Base-by-base conservation (phyloP, 1,140 invertebrate species). In the Druon quercuslanigerum region DNA sequence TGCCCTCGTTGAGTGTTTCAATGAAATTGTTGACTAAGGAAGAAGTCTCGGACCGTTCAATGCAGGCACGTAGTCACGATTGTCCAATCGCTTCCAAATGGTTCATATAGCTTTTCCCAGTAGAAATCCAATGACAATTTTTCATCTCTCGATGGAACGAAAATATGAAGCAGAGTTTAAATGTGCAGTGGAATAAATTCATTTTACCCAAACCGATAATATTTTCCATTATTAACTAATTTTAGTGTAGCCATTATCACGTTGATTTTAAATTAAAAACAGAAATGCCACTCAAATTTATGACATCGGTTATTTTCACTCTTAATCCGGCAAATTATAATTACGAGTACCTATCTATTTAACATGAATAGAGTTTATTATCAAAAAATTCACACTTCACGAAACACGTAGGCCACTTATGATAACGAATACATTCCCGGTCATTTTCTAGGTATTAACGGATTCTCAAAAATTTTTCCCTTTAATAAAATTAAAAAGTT, bases 111-210 rank as follows among this genome's bases (percentile, higher is more conserved):
- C 82, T 84, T 84, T 81, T 81, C 81, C 83, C 75, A 72, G n/a
- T 83, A 80, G 83, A 76, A 84, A 84, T 80, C 80, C 83, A 75
- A 76, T 75, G 79, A 79, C 81, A 84, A 85, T 85, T 85, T 85
- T 85, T 85, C 81, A 84, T 83, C 83, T 78, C 81, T 81, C 79
- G 81, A 84, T 83, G 73, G 52, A 54, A 19, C 52, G 52, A 17
- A 54, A 54, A 17, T 54, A 17, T 19, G n/a, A 19, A 54, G 17
- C 52, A 17, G 52, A 19, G 9, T 54, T 54, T 17, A 54, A 54
- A 54, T 54, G 9, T 19, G 52, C 16, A n/a, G n/a, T 0, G 52
- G 17, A 54, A 54, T 54, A 54, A 54, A 46, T 11, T 11, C 40
- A 46, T 54, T 54, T n/a, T 17, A 17, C 52, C 52, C 52, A 54